Conservation (phyloP, 2,888 invertebrate genomes). For the Eupelmus urozonus region DNA sequence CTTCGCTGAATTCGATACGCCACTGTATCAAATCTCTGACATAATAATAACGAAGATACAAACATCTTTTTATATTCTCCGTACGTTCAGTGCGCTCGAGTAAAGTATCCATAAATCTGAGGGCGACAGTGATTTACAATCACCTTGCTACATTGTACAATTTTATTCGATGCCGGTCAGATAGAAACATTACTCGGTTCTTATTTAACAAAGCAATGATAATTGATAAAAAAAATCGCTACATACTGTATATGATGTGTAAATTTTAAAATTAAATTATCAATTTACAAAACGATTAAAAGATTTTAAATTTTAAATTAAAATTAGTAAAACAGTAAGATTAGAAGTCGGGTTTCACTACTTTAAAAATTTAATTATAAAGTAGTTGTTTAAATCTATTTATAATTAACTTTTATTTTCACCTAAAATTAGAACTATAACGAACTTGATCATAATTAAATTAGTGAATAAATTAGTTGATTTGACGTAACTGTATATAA, state of each 20-base stretch:
- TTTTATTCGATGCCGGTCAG: neutral
- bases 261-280: neutral
- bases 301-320: too few relatives aligned
- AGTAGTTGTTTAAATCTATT: too few relatives aligned
- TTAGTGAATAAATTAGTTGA: too few relatives aligned
- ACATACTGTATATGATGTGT: too few relatives aligned
- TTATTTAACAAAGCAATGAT: neutral
- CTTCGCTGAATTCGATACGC: neutral
- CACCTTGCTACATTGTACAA: neutral
- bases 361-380: too few relatives aligned
- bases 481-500: too few relatives aligned
- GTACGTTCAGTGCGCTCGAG: neutral
- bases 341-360: too few relatives aligned
- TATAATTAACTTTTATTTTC: too few relatives aligned
- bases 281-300: too few relatives aligned
- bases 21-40: neutral
- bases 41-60: neutral
- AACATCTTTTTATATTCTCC: neutral
- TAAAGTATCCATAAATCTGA: slow-evolving; percentile 15
- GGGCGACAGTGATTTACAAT: slow-evolving; percentile 1
- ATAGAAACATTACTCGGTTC: neutral
- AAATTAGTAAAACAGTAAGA: too few relatives aligned
- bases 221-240: neutral
- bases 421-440: too few relatives aligned
- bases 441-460: too few relatives aligned